Conservation (phyloP, 2,113 vertebrate genomes). For the Xenopus borealis region DNA sequence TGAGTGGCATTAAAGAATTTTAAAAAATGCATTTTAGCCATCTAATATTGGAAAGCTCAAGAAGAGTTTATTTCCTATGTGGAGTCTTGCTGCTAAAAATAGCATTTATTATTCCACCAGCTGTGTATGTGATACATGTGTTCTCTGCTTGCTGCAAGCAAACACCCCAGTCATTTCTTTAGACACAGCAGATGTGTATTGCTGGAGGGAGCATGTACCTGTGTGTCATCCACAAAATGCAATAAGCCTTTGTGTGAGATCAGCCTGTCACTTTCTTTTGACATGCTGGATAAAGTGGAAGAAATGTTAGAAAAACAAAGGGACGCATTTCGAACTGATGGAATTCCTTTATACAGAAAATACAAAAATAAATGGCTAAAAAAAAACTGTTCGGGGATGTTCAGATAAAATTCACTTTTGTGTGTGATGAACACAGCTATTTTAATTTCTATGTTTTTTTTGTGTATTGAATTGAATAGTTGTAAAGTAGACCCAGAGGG, state of each 20-base stretch:
- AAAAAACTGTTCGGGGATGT: no score
- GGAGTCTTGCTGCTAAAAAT: slow-evolving; percentile 15
- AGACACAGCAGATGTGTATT: slow-evolving; percentile 39
- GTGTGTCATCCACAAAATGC: slow-evolving; percentile 31
- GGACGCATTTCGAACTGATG: background rate
- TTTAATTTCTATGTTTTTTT: no score
- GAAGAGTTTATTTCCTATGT: no score
- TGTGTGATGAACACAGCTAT: no score
- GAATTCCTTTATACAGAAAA: background rate
- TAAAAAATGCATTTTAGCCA: no score
- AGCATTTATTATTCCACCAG: slow-evolving; percentile 15
- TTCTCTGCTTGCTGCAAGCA: slow-evolving; percentile 7
- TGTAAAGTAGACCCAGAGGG: no score
- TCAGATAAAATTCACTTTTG: no score
- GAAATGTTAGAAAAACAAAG: slow-evolving; percentile 19
- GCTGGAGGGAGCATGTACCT: slow-evolving; percentile 24
- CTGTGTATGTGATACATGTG: slow-evolving; percentile 6
- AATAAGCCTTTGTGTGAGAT: slow-evolving; percentile 37
- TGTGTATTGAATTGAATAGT: no score
- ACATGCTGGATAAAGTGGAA: slow-evolving; percentile 2
- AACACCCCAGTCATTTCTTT: slow-evolving; percentile 23
- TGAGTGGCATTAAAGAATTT: no score
- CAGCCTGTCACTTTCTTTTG: slow-evolving; percentile 32
- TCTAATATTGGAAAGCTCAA: no score
- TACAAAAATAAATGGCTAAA: no score